Base-by-base conservation (phyloP, 2,797 vertebrate species). In the Semotilus atromaculatus region DNA sequence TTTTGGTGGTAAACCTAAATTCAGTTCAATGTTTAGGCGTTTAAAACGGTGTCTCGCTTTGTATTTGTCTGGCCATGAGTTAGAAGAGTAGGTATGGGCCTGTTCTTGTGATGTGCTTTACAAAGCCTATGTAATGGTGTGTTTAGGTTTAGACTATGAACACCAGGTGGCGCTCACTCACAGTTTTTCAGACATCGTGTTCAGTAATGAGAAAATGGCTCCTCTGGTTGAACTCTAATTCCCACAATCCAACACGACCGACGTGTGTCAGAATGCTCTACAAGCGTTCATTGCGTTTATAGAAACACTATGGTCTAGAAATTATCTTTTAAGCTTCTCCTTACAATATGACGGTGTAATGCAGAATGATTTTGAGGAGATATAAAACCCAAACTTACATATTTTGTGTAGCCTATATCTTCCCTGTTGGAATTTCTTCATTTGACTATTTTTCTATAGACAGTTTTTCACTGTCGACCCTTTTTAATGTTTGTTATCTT, bases 241-340 rank as follows among this genome's bases (percentile, higher is more conserved):
- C 82, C 82, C 82, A 84, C 31, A 84, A 77, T 83, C 18, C 82
- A 77, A 68, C 74, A 68, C 73, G 16, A 34, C 8, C 34, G 6
- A 55, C 3, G 21, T 74, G 16, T 53, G 29, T 21, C 72, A 10
- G 2, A 74, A n/a, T 29, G 11, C 36, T 29, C n/a, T 26, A 19
- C 36, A n/a, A 0, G 74, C 34, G 31, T 55, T 36, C 0, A 76
- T 36, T 19, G 8, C 26, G 26, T 31, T 74, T 23, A 19, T 26
- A 40, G 36, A 62, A 26, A 40, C 4, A 38, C 5, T 21, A 67
- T 21, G 19, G 3, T 72, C 18, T 45, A 9, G 1, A 9, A 72
- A 5, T 3, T 29, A 0, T n/a, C 0, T 0, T 18, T 8, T 73
- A 23, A 21, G 0, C 5, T 4, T 36, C 34, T 45, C 3, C 43